Base-by-base conservation (phyloP, 1,140 invertebrate genomes). In the Drosophila chauvacae region DNA sequence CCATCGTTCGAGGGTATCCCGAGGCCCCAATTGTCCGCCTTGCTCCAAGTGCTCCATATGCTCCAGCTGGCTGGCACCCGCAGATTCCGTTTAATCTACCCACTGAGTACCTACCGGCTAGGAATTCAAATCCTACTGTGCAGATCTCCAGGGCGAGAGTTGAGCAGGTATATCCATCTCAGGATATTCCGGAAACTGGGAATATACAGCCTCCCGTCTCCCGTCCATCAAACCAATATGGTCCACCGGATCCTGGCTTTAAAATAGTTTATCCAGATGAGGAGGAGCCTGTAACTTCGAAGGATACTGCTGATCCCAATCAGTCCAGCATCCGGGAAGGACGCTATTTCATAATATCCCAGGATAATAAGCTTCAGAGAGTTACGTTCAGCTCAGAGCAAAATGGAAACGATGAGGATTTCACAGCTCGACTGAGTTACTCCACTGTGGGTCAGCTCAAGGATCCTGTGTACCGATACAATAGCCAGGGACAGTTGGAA, bases 381-480 rank as follows among this genome's bases (percentile, higher is more conserved):
- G 87, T 93, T 16, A 39, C 63, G 6, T 93, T 78, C 64, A 81
- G 72, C 13, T 86, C 91, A 0, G 65, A 62, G 26, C 87, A 91
- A 51, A 72, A 35, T 55, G 69, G 70, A 2, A 79, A 91, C 0
- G 47, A 74, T 41, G 75, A 88, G 14, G 91, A 83, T 1, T 92
- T 92, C 18, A 91, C 82, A 9, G 92, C 92, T 2, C 80, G 90
- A 48, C 56, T 93, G 16, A 85, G 58, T 20, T 93, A 92, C 55
- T 75, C 81, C 7, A 78, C 90, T 10, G 84, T 93, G 35, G 90
- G 91, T 2, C 76, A 91, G 39, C 56, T 92, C 10, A 69, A 86
- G 53, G 92, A 92, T 83, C 92, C 92, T 2, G 48, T 93, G 2
- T 93, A 80, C 18, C 81, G 75, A 20, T 91, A 91, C 48, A 92